Evolutionary conservation across 2,888 invertebrate genomes (phyloP), one percentile per base, ranked within the genome.

Genomic region (Mechanitis mazaeus): DNA sequence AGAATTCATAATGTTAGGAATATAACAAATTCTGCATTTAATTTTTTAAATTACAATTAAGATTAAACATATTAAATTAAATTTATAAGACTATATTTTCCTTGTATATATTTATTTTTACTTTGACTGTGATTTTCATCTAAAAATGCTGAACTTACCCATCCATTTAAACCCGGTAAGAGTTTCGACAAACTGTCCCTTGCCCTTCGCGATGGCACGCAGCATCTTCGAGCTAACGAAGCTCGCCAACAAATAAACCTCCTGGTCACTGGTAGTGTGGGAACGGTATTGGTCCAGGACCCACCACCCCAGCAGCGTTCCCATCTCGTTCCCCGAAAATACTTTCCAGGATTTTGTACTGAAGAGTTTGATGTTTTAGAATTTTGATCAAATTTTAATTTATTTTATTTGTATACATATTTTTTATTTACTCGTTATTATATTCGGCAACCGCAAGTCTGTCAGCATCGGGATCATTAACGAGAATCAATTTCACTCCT

Each of bases 81-180:
- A 42, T 9, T 1, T 11, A 3, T 9, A 42, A 42, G 1, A 42
- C 7, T 42, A 42, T 9, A 9, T 42, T 42, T 11, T 42, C 9
- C 7, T 3, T 42, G 9, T 3, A 42, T 50, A 7, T 31, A 31
- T n/a, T 46, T 20, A 28, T 6, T 47, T 5, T n/a, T 12, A 46
- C 11, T 45, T 59, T 33, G 20, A 20, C 20, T 20, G 20, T 20
- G 20, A 20, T 20, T 20, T 20, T 20, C 20, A 20, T 20, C 20
- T 20, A 20, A 20, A 20, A 9, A 54, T 38, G 1, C 38, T n/a
- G 3, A 5, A 73, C 81, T 80, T 67, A 87, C 97, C 99, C 96
- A 99, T 98, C 98, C 98, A 99, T 78, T 99, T 99, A 80, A 99
- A 99, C 0, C 99, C 99, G 0, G 99, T 99, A 59, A 99, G 91